phyloP scores from a whole-genome alignment of 2,888 invertebrate genomes.

The Bruchidius siliquastri region DNA sequence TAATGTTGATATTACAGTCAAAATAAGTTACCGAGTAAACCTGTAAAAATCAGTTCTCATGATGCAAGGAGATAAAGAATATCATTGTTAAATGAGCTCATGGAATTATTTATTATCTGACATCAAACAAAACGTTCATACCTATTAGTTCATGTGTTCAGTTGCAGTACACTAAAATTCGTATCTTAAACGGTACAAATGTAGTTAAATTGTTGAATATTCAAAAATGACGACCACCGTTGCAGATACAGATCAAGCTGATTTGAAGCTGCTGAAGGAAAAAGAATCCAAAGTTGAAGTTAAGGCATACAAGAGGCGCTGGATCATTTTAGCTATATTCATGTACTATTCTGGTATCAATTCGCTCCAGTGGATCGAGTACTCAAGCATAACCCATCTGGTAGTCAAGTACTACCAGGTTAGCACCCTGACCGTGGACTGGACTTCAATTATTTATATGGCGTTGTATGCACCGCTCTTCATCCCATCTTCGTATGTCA shows the following conservation, averaged over 20 bases:
- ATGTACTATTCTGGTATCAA: constrained; percentile 84
- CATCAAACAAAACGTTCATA: not conserved
- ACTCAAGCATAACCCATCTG: constrained; percentile 84
- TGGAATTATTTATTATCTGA: not conserved
- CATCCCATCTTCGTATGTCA: constrained; percentile 90
- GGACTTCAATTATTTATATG: constrained; percentile 98
- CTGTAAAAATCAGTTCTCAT: not conserved
- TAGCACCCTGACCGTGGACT: constrained; percentile 70
- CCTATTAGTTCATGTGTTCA: not conserved
- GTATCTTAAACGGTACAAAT: not conserved
- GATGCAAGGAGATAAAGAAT: not conserved
- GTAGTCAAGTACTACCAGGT: constrained; percentile 71
- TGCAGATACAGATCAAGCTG: not conserved
- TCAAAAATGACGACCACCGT: not conserved
- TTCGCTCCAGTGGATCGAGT: constrained; percentile 93
- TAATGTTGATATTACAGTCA: not conserved
- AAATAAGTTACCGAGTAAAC: not conserved
- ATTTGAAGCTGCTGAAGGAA: constrained; percentile 11
- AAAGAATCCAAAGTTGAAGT: constrained; percentile 34
- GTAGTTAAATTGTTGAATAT: not conserved
- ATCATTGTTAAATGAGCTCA: not conserved
- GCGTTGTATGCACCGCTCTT: constrained; percentile 90
- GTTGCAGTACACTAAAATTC: not conserved
- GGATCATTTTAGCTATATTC: constrained; percentile 79
- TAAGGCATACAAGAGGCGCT: constrained; percentile 67